Percentiles rank a stretch among this genome's conserved stretches.
Evolutionary conservation across 2,888 invertebrate genomes (phyloP).

Genomic region (Megastigmus dorsalis): DNA sequence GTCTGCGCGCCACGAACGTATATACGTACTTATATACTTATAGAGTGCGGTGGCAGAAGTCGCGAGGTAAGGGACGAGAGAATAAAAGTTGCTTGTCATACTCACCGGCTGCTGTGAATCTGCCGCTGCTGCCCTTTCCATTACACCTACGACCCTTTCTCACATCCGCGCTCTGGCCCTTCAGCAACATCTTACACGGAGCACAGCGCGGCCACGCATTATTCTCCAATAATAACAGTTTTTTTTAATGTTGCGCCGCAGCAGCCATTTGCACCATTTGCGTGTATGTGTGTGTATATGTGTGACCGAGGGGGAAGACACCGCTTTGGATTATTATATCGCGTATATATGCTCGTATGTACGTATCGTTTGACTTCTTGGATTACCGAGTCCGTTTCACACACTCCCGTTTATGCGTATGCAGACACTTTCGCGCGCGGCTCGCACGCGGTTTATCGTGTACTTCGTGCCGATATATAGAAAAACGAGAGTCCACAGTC

Average conservation of each 20-base stretch:
- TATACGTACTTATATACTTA: neutral
- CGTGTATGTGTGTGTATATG: neutral
- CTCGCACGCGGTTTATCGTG: too few species aligned
- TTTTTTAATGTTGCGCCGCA: conserved; percentile 57
- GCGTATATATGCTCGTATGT: too few species aligned
- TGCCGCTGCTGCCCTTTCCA: conserved; percentile 25
- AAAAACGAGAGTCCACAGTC: too few species aligned
- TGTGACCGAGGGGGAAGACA: neutral
- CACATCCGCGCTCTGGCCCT: conserved; percentile 57
- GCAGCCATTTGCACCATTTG: conserved; percentile 67
- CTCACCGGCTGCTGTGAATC: conserved; percentile 43
- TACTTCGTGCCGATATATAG: too few species aligned
- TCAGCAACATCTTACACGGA: conserved; percentile 69
- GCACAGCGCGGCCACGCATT: conserved; percentile 66
- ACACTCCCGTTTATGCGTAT: too few species aligned
- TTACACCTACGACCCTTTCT: conserved; percentile 45
- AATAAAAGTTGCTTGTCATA: neutral
- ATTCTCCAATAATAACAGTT: conserved; percentile 63
- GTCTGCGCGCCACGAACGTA: neutral
- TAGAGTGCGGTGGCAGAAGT: too few species aligned
- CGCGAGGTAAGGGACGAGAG: neutral
- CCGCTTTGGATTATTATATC: too few species aligned
- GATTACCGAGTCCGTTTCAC: too few species aligned
- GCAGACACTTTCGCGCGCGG: too few species aligned
- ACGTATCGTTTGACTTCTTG: too few species aligned